Evolutionary conservation across 2,888 invertebrate genomes (phyloP), one percentile per base, ranked within the genome.

Genomic region (Nyleta sp.): DNA sequence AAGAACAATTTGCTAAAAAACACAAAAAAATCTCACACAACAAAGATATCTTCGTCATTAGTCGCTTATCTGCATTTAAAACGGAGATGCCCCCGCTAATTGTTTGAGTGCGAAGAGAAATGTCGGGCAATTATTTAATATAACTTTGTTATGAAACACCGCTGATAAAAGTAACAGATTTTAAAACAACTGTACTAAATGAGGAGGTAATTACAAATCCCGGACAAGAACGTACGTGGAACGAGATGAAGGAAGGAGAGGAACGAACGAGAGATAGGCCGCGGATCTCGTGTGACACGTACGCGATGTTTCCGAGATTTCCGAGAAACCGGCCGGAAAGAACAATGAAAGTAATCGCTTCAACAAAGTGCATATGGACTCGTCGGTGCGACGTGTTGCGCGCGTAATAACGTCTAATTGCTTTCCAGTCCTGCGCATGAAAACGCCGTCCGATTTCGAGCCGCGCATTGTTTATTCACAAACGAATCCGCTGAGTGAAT

Each of bases 301-400:
- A 80, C 80, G 75, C 76, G 80, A 81, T 83, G 82, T 82, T 86
- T 80, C 83, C 84, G 87, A 87, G 90, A 88, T 88, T 90, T 90
- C 90, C 83, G 68, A 89, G 90, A 90, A 90, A 57, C 83, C 83
- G 82, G 82, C 90, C 89, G 90, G 90, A 90, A 90, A 88, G 88
- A 87, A 89, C 90, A 90, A 90, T 90, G 87, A 90, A 87, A 89
- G 86, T 90, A 90, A 90, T 89, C 87, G 87, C 85, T 87, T 85
- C 83, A 85, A 87, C 89, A 88, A 90, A 89, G 85, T 89, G 86
- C 86, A 88, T 87, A 84, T 86, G 82, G 88, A 84, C 83, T 82
- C 82, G 82, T 83, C 82, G 72, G 76, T 57, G 48, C 65, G 13
- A 68, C 57, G 65, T 65, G 68, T 68, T 57, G 70, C 73, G 67